Base-by-base conservation (phyloP, 2,797 vertebrate genomes). In the Aeoliscus strigatus region DNA sequence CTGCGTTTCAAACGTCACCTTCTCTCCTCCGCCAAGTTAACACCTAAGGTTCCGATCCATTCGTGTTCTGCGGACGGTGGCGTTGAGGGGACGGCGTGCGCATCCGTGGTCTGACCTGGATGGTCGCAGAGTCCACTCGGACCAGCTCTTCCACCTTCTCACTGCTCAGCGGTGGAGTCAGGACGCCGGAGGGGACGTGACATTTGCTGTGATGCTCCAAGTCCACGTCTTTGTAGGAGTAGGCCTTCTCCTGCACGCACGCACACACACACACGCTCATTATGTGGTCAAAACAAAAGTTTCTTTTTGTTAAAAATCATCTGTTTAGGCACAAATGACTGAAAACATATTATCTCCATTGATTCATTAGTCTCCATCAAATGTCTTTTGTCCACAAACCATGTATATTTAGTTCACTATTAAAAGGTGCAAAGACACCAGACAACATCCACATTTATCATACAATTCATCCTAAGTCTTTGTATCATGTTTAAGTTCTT, bases 161-260 rank as follows among this genome's bases (percentile, higher is more conserved):
- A 21, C 86, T 91, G 78, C 94, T 99, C 13, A 89, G 90, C 0
- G 96, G 96, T 0, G 94, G 95, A 11, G 96, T 98, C 61, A 99
- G 88, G 32, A 97, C 82, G 6, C 94, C 92, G 0, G 78, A 83
- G 1, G 94, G 94, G 11, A 93, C 72, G 3, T 91, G 86, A 44
- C 91, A 92, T 63, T 51, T 78, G 60, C 82, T 75, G 14, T 77
- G 89, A 36, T 79, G 74, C 53, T 93, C 86, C 58, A 90, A 61
- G 38, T 94, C 80, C 43, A 63, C 73, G 27, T 87, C 87, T 81
- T 88, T 87, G 77, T 92, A 93, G 3, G 86, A 83, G 77, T 87
- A 80, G 46, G 89, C 92, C 84, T 88, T 92, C 21, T 91, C 93
- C 96, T 98, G 70, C 30, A 30, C 17, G 51, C 12, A 46, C 8